These are phyloP conservation scores for Melieria omissa DNA, from an alignment of 2,888 invertebrate genomes.

Conservation along the genomic window DNA sequence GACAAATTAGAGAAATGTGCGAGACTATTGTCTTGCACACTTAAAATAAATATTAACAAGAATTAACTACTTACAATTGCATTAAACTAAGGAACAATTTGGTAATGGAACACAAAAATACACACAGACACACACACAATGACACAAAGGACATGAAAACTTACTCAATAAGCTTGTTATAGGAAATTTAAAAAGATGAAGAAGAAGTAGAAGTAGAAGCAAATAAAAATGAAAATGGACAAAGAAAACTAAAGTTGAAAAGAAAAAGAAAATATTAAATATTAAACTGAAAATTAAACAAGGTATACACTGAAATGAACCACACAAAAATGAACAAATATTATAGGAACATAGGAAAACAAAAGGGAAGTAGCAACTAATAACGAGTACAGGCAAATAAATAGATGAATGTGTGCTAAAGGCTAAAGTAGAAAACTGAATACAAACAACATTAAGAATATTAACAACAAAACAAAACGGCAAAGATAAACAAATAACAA, in stretches of 20 bases:
- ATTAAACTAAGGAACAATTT: constrained; percentile 6
- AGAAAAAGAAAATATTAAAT: background rate
- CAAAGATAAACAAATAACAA: too few species aligned
- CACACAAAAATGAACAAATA: too few species aligned
- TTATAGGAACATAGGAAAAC: too few species aligned
- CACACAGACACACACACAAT: background rate
- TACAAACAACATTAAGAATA: too few species aligned
- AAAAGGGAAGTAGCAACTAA: too few species aligned
- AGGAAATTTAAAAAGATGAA: constrained; percentile 28
- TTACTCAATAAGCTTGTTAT: constrained; percentile 29
- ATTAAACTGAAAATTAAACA: too few species aligned
- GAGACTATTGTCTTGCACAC: constrained; percentile 29
- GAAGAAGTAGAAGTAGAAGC: constrained; percentile 25
- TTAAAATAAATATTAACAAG: background rate
- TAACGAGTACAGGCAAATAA: too few species aligned
- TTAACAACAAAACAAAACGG: too few species aligned
- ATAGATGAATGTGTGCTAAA: too few species aligned
- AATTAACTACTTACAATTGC: background rate
- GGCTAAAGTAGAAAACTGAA: too few species aligned
- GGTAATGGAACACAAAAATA: background rate
- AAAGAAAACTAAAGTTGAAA: background rate
- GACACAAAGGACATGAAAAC: background rate
- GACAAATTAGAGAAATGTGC: constrained; percentile 8
- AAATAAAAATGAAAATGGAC: background rate
- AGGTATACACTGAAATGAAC: too few species aligned